Conservation (phyloP, 2,888 invertebrate species). For the Clostera curtula region DNA sequence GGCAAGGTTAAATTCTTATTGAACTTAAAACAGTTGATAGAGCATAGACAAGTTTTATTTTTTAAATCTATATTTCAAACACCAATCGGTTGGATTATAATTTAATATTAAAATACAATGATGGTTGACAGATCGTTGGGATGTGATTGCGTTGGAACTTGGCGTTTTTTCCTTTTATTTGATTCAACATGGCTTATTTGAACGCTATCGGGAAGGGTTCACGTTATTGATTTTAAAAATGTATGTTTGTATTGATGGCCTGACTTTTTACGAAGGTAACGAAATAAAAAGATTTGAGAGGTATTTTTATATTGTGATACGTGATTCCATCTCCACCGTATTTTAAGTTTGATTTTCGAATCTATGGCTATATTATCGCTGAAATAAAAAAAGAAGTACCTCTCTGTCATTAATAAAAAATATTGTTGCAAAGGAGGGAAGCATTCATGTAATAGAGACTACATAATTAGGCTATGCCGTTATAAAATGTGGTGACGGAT, state of each 20-base stretch:
- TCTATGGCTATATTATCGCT: too few relatives aligned
- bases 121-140: slow-evolving; percentile 62
- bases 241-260: slow-evolving; percentile 60
- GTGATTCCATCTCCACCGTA: neutral
- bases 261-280: slow-evolving; percentile 40
- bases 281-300: slow-evolving; percentile 22
- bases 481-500: too few relatives aligned
- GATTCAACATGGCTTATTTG: slow-evolving; percentile 55
- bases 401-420: too few relatives aligned
- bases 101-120: slow-evolving; percentile 53
- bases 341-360: too few relatives aligned
- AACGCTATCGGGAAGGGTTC: slow-evolving; percentile 61
- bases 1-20: too few relatives aligned
- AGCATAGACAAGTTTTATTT: slow-evolving; percentile 3
- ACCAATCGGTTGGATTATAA: slow-evolving; percentile 27
- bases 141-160: slow-evolving; percentile 42
- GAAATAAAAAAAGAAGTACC: too few relatives aligned
- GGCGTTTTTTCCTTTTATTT: slow-evolving; percentile 45
- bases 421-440: too few relatives aligned
- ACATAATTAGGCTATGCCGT: too few relatives aligned
- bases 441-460: too few relatives aligned
- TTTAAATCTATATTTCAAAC: slow-evolving; percentile 44
- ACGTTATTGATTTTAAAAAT: slow-evolving; percentile 60
- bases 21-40: slow-evolving; percentile 6
- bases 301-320: slow-evolving; percentile 10